Percentiles rank a stretch among this genome's conserved stretches.
Conservation (phyloP, 2,888 invertebrate genomes). For the Cancer borealis region DNA sequence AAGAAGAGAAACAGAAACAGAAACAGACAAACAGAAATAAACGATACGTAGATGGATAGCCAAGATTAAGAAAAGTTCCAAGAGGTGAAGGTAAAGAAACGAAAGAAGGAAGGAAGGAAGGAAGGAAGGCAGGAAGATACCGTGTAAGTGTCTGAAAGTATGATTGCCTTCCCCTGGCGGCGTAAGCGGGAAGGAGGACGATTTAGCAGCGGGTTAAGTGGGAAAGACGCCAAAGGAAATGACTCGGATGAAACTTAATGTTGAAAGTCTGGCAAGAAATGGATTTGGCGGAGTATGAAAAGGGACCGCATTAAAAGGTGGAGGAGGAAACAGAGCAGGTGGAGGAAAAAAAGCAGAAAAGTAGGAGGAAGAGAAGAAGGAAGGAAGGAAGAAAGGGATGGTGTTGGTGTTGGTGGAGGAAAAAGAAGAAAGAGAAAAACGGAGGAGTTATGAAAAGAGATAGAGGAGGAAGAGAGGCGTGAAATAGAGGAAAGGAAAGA, state of each 20-base stretch:
- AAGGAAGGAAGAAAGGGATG: not conserved
- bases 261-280: slow-evolving; percentile 16
- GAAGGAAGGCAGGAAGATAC: not conserved
- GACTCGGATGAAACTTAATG: slow-evolving; percentile 22
- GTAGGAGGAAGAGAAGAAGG: not conserved
- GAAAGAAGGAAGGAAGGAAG: not conserved
- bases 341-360: not conserved
- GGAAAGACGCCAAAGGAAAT: slow-evolving; percentile 8
- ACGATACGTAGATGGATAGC: no score
- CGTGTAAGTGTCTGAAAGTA: not conserved
- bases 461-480: not conserved
- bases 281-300: not conserved
- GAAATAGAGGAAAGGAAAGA: not conserved
- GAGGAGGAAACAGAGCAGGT: not conserved
- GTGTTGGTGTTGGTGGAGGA: not conserved
- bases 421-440: not conserved
- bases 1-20: not conserved
- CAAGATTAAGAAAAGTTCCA: no score
- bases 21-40: not conserved
- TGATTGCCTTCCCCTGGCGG: not conserved
- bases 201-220: slow-evolving; percentile 15
- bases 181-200: not conserved
- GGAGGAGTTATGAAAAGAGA: not conserved
- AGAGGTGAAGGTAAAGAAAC: not conserved
- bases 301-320: not conserved